These are phyloP conservation scores for Oostethus manadensis DNA, from an alignment of 2,113 vertebrate species.

Conservation along the genomic window DNA sequence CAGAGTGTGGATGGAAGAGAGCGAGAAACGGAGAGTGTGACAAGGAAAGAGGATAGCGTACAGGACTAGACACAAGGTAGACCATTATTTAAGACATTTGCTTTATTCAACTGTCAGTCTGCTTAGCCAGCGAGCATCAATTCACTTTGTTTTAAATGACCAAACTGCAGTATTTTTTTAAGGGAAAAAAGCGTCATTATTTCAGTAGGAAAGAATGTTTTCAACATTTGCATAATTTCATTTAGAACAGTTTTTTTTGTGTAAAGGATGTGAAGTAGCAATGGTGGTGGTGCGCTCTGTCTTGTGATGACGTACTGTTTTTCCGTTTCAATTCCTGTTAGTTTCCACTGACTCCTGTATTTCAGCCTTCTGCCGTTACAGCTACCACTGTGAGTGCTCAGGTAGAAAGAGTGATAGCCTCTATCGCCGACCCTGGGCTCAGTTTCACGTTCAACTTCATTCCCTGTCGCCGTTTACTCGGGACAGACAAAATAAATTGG, in stretches of 20 bases:
- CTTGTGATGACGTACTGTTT: conserved; percentile 30
- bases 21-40: conserved; percentile 82
- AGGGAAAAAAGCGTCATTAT: neutral
- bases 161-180: neutral
- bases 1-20: conserved; percentile 94
- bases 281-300: conserved; percentile 22
- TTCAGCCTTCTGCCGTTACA: conserved; percentile 36
- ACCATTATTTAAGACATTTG: neutral
- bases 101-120: too few species aligned
- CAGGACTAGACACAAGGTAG: conserved; percentile 88
- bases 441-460: too few species aligned
- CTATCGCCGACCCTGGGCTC: conserved; percentile 34
- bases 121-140: neutral
- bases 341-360: conserved; percentile 41
- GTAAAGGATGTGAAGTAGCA: neutral
- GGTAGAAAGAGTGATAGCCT: conserved; percentile 34
- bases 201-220: neutral
- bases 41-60: conserved; percentile 86
- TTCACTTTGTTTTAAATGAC: neutral
- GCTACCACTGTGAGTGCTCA: conserved; percentile 1
- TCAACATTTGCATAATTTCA: neutral
- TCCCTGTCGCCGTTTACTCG: too few species aligned
- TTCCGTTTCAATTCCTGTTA: conserved; percentile 43
- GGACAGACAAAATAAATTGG: too few species aligned
- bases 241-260: conserved; percentile 8